Evolutionary conservation across 2,113 vertebrate species (phyloP).

Genomic region (Ranitomeya imitator): DNA sequence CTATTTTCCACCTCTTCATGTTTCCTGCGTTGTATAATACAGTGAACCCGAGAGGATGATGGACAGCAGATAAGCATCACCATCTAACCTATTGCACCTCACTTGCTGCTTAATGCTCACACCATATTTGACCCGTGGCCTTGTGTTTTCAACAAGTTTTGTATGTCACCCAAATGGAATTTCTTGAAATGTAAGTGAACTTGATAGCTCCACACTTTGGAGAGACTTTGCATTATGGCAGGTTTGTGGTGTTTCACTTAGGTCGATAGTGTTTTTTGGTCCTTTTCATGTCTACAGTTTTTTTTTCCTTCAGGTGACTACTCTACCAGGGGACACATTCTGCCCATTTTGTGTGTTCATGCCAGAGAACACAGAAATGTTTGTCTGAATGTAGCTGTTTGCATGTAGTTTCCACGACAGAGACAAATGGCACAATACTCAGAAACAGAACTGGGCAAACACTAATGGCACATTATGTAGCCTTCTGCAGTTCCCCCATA

Average conservation of each 20-base stretch:
- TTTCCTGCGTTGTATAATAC: background rate
- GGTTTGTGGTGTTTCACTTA: background rate
- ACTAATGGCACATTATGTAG: no score
- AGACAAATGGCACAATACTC: no score
- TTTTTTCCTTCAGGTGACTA: no score
- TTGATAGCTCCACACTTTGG: background rate
- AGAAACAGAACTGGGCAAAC: no score
- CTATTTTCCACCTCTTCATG: background rate
- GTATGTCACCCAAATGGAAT: constrained; percentile 36
- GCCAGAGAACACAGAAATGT: no score
- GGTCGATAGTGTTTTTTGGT: background rate
- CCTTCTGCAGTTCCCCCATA: no score
- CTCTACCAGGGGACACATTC: no score
- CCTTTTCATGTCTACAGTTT: no score
- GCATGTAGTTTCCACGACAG: no score
- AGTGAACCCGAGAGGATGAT: background rate
- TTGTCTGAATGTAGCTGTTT: no score
- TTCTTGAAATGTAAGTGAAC: constrained; percentile 16
- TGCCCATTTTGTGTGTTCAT: no score
- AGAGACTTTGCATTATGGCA: background rate
- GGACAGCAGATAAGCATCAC: constrained; percentile 42
- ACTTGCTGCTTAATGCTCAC: background rate
- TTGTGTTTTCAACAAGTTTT: constrained; percentile 19
- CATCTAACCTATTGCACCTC: constrained; percentile 12
- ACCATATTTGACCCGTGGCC: constrained; percentile 17